Conservation (phyloP, 2,888 invertebrate species). For the Lepidonotus clava region DNA sequence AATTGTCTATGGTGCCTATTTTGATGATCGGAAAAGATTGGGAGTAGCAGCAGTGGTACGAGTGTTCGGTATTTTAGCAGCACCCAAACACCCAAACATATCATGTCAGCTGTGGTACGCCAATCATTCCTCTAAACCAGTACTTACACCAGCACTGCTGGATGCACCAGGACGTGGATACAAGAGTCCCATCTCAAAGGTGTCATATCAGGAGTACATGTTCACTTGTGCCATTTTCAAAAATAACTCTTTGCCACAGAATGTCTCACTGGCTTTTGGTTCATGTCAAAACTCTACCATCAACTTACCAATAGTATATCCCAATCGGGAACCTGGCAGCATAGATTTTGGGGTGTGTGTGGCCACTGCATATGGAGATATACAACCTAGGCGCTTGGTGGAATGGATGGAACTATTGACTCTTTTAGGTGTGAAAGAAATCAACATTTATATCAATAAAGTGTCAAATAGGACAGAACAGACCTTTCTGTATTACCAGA, state of each 20-base stretch:
- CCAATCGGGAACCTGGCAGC: neutral
- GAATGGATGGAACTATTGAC: conserved; percentile 61
- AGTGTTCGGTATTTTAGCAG: conserved; percentile 53
- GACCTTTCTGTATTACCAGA: conserved; percentile 56
- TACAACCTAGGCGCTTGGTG: conserved; percentile 25
- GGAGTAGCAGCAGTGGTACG: conserved; percentile 4
- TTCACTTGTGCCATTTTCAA: conserved; percentile 52
- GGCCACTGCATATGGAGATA: conserved; percentile 57
- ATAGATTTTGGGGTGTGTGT: conserved; percentile 60
- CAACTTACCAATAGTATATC: conserved; percentile 31
- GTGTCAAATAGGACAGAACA: conserved; percentile 23
- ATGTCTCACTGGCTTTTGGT: conserved; percentile 56
- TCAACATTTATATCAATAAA: conserved; percentile 58
- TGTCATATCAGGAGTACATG: conserved; percentile 57
- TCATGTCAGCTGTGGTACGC: conserved; percentile 59
- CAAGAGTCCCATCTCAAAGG: neutral
- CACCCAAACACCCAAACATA: neutral
- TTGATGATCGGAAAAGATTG: conserved; percentile 26
- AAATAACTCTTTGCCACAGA: conserved; percentile 16
- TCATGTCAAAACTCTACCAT: conserved; percentile 36
- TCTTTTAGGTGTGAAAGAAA: conserved; percentile 58
- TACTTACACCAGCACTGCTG: conserved; percentile 45
- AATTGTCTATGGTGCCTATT: conserved; percentile 54
- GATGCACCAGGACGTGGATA: conserved; percentile 57
- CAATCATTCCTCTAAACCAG: conserved; percentile 14